A percentile compares a stretch with the other conserved stretches of the same genome.
phyloP scores from a whole-genome alignment of 2,888 invertebrate genomes.

The Hypsopygia costalis region DNA sequence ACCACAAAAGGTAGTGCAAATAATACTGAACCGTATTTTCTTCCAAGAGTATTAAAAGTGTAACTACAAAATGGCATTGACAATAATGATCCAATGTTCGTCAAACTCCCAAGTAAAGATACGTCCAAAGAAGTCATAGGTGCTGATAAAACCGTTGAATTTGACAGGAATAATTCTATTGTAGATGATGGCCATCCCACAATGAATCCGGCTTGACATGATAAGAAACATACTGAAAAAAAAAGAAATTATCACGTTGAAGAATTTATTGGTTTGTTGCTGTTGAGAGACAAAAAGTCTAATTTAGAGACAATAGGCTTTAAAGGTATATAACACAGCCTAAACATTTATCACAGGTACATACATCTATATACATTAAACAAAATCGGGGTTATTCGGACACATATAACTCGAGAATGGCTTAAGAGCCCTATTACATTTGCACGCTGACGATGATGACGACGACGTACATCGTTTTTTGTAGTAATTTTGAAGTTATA shows the following conservation, averaged over 20 bases:
- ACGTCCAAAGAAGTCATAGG: not conserved
- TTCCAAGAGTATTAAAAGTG: constrained; percentile 39
- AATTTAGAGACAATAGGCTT: too few species aligned
- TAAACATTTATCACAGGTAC: too few species aligned
- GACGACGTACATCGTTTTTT: too few species aligned
- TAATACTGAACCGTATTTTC: constrained; percentile 47
- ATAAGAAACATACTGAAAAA: not conserved
- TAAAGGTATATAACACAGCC: too few species aligned
- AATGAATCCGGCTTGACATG: not conserved
- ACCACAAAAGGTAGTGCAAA: constrained; percentile 46
- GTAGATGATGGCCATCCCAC: not conserved
- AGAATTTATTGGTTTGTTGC: too few species aligned
- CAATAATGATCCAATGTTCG: constrained; percentile 42
- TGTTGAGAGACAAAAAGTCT: too few species aligned
- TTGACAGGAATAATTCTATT: not conserved
- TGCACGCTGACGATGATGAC: too few species aligned
- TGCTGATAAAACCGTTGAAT: not conserved
- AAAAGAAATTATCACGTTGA: not conserved
- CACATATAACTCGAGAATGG: too few species aligned
- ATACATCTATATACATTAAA: too few species aligned
- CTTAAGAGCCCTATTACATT: too few species aligned
- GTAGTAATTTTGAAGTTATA: too few species aligned
- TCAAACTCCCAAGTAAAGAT: not conserved
- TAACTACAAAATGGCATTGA: constrained; percentile 45
- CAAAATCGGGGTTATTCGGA: too few species aligned